These are phyloP conservation scores for Phyllotis vaccarum DNA, from an alignment of 2,797 vertebrate species.

Conservation along the genomic window DNA sequence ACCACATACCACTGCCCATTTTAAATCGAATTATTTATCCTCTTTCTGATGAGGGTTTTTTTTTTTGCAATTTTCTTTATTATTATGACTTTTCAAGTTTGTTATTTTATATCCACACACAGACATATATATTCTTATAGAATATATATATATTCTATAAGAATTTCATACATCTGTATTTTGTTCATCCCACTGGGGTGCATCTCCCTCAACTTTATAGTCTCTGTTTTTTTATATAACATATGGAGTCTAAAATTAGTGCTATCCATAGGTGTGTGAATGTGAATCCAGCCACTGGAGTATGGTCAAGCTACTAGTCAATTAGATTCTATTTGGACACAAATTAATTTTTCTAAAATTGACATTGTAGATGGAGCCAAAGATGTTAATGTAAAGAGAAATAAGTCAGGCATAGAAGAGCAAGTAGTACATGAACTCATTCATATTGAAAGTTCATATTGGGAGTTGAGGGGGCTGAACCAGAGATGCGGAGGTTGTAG, in stretches of 20 bases:
- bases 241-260: neutral
- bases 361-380: neutral
- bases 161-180: neutral
- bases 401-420: neutral
- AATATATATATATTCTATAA: too few relatives aligned
- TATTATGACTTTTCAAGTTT: neutral
- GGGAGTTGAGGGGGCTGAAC: too few relatives aligned
- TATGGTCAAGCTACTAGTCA: neutral
- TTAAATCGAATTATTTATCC: neutral
- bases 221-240: neutral
- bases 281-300: neutral
- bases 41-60: neutral
- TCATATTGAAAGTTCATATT: neutral
- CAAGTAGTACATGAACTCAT: neutral
- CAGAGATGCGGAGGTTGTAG: neutral
- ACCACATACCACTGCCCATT: neutral
- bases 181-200: neutral
- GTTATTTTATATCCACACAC: neutral
- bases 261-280: too few relatives aligned
- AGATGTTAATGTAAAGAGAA: neutral
- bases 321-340: neutral
- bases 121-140: neutral
- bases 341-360: neutral
- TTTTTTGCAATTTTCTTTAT: neutral
- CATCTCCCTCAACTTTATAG: neutral